Conservation (phyloP, 2,888 invertebrate species). For the Melanostoma mellinum region DNA sequence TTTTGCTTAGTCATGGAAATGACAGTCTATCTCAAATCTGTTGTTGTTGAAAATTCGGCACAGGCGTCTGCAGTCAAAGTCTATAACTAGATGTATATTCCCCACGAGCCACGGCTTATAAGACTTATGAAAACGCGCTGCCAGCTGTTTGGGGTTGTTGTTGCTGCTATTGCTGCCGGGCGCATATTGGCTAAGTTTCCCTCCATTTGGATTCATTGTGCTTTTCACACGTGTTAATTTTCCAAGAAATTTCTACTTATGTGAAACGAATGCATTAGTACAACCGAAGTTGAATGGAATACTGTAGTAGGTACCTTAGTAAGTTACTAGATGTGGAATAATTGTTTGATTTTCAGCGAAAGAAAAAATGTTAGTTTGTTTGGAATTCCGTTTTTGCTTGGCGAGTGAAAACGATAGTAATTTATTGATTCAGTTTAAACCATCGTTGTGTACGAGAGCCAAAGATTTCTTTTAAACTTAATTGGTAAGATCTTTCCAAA, state of each 20-base stretch:
- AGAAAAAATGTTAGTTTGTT: no score
- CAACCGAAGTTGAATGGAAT: constrained; percentile 8
- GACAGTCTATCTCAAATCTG: constrained; percentile 39
- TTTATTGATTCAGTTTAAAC: no score
- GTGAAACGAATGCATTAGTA: constrained; percentile 39
- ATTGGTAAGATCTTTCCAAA: no score
- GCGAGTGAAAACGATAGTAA: no score
- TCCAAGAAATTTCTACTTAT: constrained; percentile 57
- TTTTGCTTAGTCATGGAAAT: constrained; percentile 38
- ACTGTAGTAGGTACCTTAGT: no score
- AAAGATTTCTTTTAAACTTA: no score
- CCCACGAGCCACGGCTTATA: no score
- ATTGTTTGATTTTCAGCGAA: no score
- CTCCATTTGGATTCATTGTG: constrained; percentile 50
- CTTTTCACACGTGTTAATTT: constrained; percentile 67
- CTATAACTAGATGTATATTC: background rate
- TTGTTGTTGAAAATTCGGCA: constrained; percentile 42
- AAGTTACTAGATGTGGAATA: no score
- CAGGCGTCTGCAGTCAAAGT: background rate
- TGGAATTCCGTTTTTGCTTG: no score
- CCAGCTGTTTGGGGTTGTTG: constrained; percentile 17
- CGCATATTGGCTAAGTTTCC: constrained; percentile 43
- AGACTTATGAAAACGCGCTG: background rate
- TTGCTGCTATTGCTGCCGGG: background rate
- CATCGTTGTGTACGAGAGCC: no score